A percentile compares a stretch with the other conserved stretches of the same genome.
Evolutionary conservation across 2,888 invertebrate genomes (phyloP).

Genomic region (Phengaris arion): DNA sequence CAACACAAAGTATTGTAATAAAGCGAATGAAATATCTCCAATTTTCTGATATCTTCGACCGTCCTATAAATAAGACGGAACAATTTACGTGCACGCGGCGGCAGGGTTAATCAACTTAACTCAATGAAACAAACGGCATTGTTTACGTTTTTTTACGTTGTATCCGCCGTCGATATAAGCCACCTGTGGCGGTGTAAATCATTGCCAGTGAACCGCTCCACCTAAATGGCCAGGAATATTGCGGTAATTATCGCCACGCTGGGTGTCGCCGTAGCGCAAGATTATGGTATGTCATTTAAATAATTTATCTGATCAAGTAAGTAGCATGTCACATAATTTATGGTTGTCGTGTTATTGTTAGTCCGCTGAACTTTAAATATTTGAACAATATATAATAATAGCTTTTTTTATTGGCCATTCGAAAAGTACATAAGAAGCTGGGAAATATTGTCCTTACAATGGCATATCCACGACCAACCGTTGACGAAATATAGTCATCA

Average conservation of each 20-base stretch:
- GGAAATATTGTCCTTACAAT: no score
- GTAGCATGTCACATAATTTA: no score
- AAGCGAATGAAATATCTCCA: slow-evolving; percentile 6
- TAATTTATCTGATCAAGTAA: no score
- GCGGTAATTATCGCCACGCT: slow-evolving; percentile 4
- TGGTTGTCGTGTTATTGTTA: no score
- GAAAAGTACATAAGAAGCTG: no score
- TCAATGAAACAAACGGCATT: slow-evolving; percentile 56
- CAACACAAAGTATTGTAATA: slow-evolving; percentile 11
- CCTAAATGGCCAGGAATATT: slow-evolving; percentile 21
- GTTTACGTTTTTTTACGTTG: slow-evolving; percentile 52
- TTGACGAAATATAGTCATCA: no score
- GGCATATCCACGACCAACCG: no score
- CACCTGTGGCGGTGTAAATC: slow-evolving; percentile 51
- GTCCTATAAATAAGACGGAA: slow-evolving; percentile 32
- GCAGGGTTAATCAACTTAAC: slow-evolving; percentile 51
- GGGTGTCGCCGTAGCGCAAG: background rate
- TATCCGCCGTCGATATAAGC: slow-evolving; percentile 51
- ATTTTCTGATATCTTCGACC: slow-evolving; percentile 16
- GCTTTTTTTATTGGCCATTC: no score
- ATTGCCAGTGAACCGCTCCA: slow-evolving; percentile 36
- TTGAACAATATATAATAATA: no score
- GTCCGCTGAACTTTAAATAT: no score
- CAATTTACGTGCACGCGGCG: slow-evolving; percentile 35
- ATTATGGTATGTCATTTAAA: background rate